phyloP scores from a whole-genome alignment of 2,888 invertebrate species.

The Yponomeuta malinellus region DNA sequence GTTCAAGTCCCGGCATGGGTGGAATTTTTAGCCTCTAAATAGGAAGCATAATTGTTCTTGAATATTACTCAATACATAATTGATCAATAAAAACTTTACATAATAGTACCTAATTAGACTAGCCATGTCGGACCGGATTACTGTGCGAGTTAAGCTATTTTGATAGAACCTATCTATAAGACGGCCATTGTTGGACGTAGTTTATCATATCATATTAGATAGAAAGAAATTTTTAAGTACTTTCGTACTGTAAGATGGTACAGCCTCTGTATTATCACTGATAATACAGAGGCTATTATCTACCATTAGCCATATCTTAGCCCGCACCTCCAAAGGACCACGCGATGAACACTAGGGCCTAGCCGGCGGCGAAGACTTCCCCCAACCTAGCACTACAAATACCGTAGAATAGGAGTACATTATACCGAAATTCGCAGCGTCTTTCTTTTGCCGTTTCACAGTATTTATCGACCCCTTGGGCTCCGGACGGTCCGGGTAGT shows the following conservation, averaged over 20 bases:
- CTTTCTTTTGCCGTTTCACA: conserved; percentile 33
- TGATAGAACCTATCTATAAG: too few species aligned
- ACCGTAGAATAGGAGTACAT: conserved; percentile 53
- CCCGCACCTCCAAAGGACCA: too few species aligned
- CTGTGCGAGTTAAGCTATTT: neutral
- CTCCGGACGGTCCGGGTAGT: conserved; percentile 38
- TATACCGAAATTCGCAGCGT: conserved; percentile 39
- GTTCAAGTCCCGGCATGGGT: too few species aligned
- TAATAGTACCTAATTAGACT: neutral
- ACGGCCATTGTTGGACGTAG: too few species aligned
- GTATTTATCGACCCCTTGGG: conserved; percentile 23
- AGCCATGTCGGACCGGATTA: neutral
- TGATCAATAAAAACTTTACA: neutral
- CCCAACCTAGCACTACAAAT: conserved; percentile 51
- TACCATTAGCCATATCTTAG: too few species aligned
- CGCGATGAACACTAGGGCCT: neutral
- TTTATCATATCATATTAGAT: too few species aligned
- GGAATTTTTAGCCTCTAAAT: too few species aligned
- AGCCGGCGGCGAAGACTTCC: conserved; percentile 30
- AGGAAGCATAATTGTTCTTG: neutral
- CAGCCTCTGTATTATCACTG: too few species aligned
- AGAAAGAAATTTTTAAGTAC: too few species aligned
- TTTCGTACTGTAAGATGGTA: too few species aligned
- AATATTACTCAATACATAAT: neutral
- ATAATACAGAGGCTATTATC: too few species aligned